Percentiles rank a stretch among this genome's conserved stretches.
phyloP scores from a whole-genome alignment of 1,140 invertebrate genomes.

The Zaprionus tsacasi region DNA sequence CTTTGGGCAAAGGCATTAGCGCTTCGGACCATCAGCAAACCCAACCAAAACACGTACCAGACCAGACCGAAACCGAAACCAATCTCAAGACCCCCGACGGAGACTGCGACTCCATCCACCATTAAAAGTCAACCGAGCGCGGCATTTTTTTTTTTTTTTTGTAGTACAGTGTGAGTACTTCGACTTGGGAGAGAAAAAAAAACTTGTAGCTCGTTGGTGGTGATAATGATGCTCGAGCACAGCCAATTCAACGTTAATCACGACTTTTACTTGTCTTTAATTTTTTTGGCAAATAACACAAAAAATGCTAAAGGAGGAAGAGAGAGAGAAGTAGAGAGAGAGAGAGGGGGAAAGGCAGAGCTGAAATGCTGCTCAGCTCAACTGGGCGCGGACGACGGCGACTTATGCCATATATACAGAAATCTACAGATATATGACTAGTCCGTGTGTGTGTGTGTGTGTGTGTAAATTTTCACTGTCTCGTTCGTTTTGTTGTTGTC shows the following conservation, averaged over 20 bases:
- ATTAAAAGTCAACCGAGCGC: slow-evolving; percentile 80
- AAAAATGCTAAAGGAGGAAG: slow-evolving; percentile 15
- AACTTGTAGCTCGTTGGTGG: slow-evolving; percentile 64
- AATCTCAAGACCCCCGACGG: slow-evolving; percentile 28
- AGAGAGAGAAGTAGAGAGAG: no score
- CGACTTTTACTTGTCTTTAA: slow-evolving; percentile 83
- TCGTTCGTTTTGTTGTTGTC: slow-evolving; percentile 59
- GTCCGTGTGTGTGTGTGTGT: slow-evolving; percentile 44
- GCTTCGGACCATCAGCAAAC: slow-evolving; percentile 7
- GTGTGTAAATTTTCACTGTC: slow-evolving; percentile 80
- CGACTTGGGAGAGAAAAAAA: slow-evolving; percentile 38
- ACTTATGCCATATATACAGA: slow-evolving; percentile 28
- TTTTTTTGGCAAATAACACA: slow-evolving; percentile 80
- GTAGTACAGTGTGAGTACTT: slow-evolving; percentile 57
- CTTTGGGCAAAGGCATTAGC: slow-evolving; percentile 38
- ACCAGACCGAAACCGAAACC: slow-evolving; percentile 9
- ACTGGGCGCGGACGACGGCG: slow-evolving; percentile 69
- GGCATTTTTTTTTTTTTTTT: slow-evolving; percentile 60
- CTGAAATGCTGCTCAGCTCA: no score
- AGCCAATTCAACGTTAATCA: slow-evolving; percentile 80
- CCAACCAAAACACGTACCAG: slow-evolving; percentile 10
- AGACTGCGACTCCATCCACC: slow-evolving; percentile 65
- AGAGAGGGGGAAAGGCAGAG: no score
- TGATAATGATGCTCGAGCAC: slow-evolving; percentile 72
- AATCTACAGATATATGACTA: slow-evolving; percentile 15